Evolutionary conservation across 2,113 vertebrate species (phyloP).

Genomic region (Ammodytes dubius): DNA sequence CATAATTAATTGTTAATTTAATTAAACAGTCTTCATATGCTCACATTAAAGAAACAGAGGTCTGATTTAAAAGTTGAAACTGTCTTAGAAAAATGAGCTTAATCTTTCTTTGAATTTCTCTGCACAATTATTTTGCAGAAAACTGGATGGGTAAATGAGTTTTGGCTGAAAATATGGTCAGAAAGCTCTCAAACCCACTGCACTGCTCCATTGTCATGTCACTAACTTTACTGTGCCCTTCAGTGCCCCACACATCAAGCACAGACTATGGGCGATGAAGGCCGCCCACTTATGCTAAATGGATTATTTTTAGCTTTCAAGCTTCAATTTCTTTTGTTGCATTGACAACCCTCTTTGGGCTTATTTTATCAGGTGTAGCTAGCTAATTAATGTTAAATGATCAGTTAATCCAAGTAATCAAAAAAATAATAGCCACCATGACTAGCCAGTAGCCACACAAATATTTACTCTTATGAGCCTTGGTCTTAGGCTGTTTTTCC

Average conservation of each 20-base stretch:
- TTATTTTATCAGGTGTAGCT: background rate
- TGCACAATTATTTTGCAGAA: background rate
- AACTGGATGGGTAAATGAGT: background rate
- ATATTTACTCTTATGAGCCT: background rate
- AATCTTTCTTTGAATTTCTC: background rate
- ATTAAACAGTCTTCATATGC: no score
- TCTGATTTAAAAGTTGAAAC: background rate
- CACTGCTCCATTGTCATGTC: background rate
- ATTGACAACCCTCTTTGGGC: background rate
- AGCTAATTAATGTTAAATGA: background rate
- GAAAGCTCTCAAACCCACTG: background rate
- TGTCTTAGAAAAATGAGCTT: background rate
- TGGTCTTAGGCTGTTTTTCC: background rate
- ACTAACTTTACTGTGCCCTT: background rate
- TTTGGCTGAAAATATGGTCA: background rate
- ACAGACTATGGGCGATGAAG: background rate
- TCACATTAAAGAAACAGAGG: background rate
- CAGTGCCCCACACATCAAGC: background rate
- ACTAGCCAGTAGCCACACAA: background rate
- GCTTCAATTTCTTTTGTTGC: constrained; percentile 4
- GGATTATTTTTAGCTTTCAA: constrained; percentile 11
- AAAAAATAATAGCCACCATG: background rate
- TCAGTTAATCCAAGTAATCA: background rate
- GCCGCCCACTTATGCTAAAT: background rate
- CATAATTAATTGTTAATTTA: background rate